Evolutionary conservation across 2,113 vertebrate genomes (phyloP), one percentile per base, ranked within the genome.

Genomic region (Xyliphius kryptos): DNA sequence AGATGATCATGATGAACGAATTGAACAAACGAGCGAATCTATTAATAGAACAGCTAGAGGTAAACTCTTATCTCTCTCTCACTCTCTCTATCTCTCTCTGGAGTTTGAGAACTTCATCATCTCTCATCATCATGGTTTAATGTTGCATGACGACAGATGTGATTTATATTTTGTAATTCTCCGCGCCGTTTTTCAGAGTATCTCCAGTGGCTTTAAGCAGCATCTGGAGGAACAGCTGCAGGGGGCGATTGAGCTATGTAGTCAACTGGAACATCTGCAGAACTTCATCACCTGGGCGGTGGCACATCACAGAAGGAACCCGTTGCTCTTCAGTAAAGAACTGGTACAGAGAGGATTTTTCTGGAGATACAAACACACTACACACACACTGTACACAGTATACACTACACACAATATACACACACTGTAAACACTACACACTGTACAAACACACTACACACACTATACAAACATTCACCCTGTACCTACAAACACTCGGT

Each of bases 1-100:
- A 95, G 84, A 92, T 97, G 95, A 87, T 96, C 82, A 89, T 98
- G 85, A 91, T 95, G 81, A 97, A 90, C 70, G 95, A 98, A 84
- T 86, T 98, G 74, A 96, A 93, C 86, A 98, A 97, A 83, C 87
- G 95, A 85, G 88, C 91, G 77, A 95, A 91, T 68, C 86, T 88
- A 77, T 92, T 97, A 81, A 92, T 97, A 84, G 93, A 97, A 79
- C 91, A 97, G 81, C 83, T 97, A 73, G 92, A 98, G 89, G 95
- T 98, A 90, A 87, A n/a, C n/a, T n/a, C n/a, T n/a, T n/a, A n/a
- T n/a, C 85, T 74, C 72, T 59, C 60, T 68, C 21, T 36, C 61
- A 26, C 41, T 19, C 60, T 21, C 46, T 46, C 47, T 50, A 36
- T 58, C n/a, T n/a, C n/a, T n/a, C n/a, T n/a, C n/a, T 55, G 52